Evolutionary conservation across 1,140 invertebrate genomes (phyloP), one percentile per base, ranked within the genome.

Genomic region (Bilobella aurantiaca): DNA sequence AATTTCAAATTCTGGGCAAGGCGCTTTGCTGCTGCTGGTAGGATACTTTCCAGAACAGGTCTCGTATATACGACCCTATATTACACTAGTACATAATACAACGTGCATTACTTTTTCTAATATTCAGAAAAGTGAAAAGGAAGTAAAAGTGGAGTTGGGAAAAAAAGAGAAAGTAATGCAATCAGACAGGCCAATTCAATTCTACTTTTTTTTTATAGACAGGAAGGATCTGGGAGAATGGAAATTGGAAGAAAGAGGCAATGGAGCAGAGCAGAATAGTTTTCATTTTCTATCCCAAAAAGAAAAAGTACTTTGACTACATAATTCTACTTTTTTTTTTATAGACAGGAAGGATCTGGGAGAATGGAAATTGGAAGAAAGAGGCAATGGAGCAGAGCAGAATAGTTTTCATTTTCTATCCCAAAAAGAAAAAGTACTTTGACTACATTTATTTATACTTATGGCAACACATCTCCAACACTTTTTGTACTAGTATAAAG

Each of bases 181-280:
- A 53, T 53, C 49, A 53, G 49, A 53, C 49, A 53, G 23, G 49
- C 49, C 49, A 53, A 53, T 53, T 53, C 49, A 53, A 53, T 53
- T 53, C 14, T 53, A 53, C 49, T 53, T 53, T 53, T 23, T 53
- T 53, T 53, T 53, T 53, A 53, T 53, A 53, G 49, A 53, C 14
- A 53, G 8, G 49, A 18, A 53, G 25, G 49, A 53, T 5, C 14
- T 23, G n/a, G n/a, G n/a, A n/a, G n/a, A n/a, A n/a, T n/a, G n/a
- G n/a, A n/a, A n/a, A n/a, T n/a, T n/a, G n/a, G 49, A 23, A 23
- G 49, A 42, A 42, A 53, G 21, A 53, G 49, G 49, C 49, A 53
- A 53, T 53, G 14, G 49, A 53, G 8, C 49, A 53, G 21, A 53
- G 49, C 49, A 12, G 49, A 53, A 53, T 53, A 12, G 49, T 53